Percentiles rank a stretch among this genome's conserved stretches.
Evolutionary conservation across 2,888 invertebrate species (phyloP).

Genomic region (Tenthredo notha): DNA sequence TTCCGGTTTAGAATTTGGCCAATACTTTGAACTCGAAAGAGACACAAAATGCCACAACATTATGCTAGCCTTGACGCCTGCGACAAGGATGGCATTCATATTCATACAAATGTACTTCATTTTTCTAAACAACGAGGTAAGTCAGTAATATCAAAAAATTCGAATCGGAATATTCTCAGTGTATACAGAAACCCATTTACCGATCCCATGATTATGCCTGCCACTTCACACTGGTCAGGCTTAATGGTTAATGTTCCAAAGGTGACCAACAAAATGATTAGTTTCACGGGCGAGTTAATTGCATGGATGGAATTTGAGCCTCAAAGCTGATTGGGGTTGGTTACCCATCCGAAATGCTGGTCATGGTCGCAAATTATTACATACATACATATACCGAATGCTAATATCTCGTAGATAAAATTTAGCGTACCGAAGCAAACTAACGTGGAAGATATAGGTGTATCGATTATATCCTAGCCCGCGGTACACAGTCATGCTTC

Average conservation of each 20-base stretch:
- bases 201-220: background rate
- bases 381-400: background rate
- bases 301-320: background rate
- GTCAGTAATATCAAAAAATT: constrained; percentile 56
- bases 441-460: background rate
- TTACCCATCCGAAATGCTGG: background rate
- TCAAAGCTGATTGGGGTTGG: background rate
- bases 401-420: background rate
- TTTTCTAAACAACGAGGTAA: constrained; percentile 97
- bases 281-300: constrained; percentile 23
- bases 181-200: background rate
- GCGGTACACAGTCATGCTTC: constrained; percentile 16
- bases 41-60: constrained; percentile 96
- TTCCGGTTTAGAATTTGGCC: constrained; percentile 96
- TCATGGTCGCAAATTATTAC: constrained; percentile 28
- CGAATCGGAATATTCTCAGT: background rate
- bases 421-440: background rate
- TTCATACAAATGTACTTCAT: constrained; percentile 99
- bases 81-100: constrained; percentile 96
- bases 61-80: constrained; percentile 92
- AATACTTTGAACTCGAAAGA: constrained; percentile 95
- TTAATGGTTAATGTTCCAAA: constrained; percentile 9
- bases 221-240: background rate
- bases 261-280: constrained; percentile 2
- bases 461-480: constrained; percentile 2